Percentiles rank a stretch among this genome's conserved stretches.
These are phyloP conservation scores for Cyprinella venusta DNA, from an alignment of 2,797 vertebrate species.

Conservation along the genomic window DNA sequence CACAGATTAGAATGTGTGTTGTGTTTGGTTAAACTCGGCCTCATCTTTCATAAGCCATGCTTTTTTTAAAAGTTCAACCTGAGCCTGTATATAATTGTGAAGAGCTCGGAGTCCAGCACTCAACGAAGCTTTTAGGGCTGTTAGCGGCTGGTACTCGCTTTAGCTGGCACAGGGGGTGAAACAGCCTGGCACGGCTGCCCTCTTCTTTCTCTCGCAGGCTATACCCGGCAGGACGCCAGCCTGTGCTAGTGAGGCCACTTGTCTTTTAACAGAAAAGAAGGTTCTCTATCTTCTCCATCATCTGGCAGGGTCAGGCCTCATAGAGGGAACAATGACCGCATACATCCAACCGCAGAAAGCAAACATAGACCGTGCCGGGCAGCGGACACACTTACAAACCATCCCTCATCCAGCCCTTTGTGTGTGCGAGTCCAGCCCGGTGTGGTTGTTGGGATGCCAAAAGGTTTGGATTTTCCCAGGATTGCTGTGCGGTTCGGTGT, in stretches of 20 bases:
- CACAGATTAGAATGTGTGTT: not conserved
- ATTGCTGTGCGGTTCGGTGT: constrained; percentile 63
- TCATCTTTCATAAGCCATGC: constrained; percentile 28
- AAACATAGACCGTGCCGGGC: constrained; percentile 73
- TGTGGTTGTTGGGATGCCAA: constrained; percentile 76
- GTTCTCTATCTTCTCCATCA: constrained; percentile 74
- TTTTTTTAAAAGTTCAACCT: constrained; percentile 20
- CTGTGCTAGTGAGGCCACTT: constrained; percentile 74
- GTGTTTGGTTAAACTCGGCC: not conserved
- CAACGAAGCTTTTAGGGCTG: constrained; percentile 62
- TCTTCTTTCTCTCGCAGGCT: constrained; percentile 43
- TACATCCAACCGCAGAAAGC: constrained; percentile 68
- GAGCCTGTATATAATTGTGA: not conserved
- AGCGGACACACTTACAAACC: constrained; percentile 71
- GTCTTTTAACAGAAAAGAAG: constrained; percentile 75
- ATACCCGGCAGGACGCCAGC: constrained; percentile 76
- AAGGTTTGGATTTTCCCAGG: constrained; percentile 83
- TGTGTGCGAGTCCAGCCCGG: constrained; percentile 48
- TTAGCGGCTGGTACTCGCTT: constrained; percentile 57
- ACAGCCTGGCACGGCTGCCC: constrained; percentile 40
- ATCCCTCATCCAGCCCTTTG: constrained; percentile 1
- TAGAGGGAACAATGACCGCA: constrained; percentile 71
- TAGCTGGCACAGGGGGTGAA: constrained; percentile 48
- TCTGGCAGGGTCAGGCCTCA: constrained; percentile 72
- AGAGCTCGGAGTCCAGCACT: constrained; percentile 55